phyloP scores from a whole-genome alignment of 2,888 invertebrate species.

The Mesoligia furuncula region DNA sequence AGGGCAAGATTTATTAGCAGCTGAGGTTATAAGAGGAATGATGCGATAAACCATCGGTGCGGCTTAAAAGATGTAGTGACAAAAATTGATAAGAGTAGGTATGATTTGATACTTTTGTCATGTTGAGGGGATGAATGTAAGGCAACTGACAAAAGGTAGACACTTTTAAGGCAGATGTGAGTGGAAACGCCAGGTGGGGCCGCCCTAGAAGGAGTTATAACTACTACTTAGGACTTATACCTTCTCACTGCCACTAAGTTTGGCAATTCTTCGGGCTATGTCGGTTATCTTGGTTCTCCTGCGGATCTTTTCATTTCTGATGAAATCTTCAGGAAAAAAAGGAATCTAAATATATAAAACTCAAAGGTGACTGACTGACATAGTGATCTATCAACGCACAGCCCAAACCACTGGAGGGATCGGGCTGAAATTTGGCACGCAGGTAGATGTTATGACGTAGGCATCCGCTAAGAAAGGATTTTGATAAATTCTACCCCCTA shows the following conservation, averaged over 20 bases:
- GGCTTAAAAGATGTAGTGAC: neutral
- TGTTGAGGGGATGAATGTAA: neutral
- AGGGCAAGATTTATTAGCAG: neutral
- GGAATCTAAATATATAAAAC: too few species aligned
- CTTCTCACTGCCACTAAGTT: neutral
- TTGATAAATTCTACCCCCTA: too few species aligned
- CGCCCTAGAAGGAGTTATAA: neutral
- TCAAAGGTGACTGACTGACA: too few species aligned
- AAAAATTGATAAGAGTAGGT: neutral
- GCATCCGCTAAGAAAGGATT: too few species aligned
- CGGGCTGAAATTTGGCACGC: too few species aligned
- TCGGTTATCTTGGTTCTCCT: neutral
- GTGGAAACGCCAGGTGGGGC: neutral
- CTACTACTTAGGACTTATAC: neutral
- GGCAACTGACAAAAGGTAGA: neutral
- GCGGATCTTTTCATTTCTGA: neutral
- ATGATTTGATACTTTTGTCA: neutral
- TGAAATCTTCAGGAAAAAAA: neutral
- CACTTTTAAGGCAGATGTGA: neutral
- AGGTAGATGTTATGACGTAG: too few species aligned
- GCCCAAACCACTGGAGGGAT: too few species aligned
- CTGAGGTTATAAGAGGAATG: neutral
- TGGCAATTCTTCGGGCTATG: neutral
- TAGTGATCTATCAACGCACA: too few species aligned
- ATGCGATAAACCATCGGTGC: neutral